Conservation (phyloP, 2,888 invertebrate species). For the Trissolcus japonicus region DNA sequence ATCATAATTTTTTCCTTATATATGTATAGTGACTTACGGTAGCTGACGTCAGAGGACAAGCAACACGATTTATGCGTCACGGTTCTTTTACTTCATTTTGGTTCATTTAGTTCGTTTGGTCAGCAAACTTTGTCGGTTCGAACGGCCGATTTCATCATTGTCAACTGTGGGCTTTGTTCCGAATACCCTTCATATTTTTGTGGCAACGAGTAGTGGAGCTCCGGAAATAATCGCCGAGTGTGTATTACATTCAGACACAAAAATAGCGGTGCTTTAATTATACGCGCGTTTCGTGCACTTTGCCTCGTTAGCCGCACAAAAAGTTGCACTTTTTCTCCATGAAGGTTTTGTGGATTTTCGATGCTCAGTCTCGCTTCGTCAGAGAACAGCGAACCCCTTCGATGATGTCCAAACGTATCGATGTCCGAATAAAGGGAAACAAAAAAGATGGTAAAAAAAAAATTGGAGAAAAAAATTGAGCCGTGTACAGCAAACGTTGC, state of each 20-base stretch:
- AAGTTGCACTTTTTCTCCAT: conserved; percentile 8
- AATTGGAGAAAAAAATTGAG: neutral
- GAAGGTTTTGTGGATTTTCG: conserved; percentile 10
- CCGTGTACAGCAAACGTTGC: conserved; percentile 9
- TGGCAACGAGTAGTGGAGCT: neutral
- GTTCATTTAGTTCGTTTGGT: conserved; percentile 66
- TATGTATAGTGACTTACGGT: conserved; percentile 63
- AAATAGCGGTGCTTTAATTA: conserved; percentile 5
- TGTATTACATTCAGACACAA: conserved; percentile 1
- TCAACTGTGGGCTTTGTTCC: conserved; percentile 29
- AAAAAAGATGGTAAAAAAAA: conserved; percentile 7
- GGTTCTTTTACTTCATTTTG: conserved; percentile 72
- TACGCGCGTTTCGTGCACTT: conserved; percentile 6
- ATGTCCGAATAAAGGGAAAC: conserved; percentile 19
- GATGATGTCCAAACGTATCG: conserved; percentile 32
- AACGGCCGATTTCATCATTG: conserved; percentile 65
- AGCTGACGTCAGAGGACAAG: conserved; percentile 68
- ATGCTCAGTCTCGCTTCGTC: conserved; percentile 12
- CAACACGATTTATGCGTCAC: conserved; percentile 74
- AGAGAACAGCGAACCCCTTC: conserved; percentile 34
- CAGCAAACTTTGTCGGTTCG: conserved; percentile 57
- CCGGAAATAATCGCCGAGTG: conserved; percentile 19
- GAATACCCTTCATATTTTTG: conserved; percentile 14
- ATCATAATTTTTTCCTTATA: conserved; percentile 37
- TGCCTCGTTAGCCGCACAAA: conserved; percentile 17